Evolutionary conservation across 2,888 invertebrate species (phyloP).

Genomic region (Tetropium fuscum): DNA sequence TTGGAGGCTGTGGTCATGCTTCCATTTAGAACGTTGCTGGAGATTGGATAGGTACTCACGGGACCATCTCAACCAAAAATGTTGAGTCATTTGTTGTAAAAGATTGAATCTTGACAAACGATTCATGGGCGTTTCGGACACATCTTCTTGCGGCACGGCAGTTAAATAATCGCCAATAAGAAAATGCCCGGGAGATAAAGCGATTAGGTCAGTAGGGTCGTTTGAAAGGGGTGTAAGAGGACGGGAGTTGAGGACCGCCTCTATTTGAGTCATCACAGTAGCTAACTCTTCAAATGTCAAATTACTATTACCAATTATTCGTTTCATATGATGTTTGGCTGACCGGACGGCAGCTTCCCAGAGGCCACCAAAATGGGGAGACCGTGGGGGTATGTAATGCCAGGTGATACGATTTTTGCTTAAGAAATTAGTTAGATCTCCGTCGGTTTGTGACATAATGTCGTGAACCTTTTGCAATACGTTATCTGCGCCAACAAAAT

Average conservation of each 20-base stretch:
- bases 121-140: conserved; percentile 6
- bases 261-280: conserved; percentile 24
- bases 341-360: neutral
- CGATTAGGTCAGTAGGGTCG: conserved; percentile 19
- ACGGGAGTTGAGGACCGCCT: conserved; percentile 24
- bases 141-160: conserved; percentile 23
- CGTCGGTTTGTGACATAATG: neutral
- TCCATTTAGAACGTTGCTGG: conserved; percentile 24
- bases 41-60: conserved; percentile 33
- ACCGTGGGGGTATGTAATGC: neutral
- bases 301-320: conserved; percentile 14
- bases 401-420: neutral
- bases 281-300: conserved; percentile 17
- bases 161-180: conserved; percentile 30
- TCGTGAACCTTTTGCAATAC: neutral
- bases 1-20: neutral
- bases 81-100: conserved; percentile 30
- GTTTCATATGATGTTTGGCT: conserved; percentile 6
- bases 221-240: conserved; percentile 11
- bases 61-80: conserved; percentile 44
- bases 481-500: neutral
- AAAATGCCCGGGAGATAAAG: conserved; percentile 41
- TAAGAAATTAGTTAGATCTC: neutral
- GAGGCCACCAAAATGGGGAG: neutral
- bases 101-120: conserved; percentile 20